phyloP scores from a whole-genome alignment of 2,113 vertebrate species.

The Microcebus ravelobensis region DNA sequence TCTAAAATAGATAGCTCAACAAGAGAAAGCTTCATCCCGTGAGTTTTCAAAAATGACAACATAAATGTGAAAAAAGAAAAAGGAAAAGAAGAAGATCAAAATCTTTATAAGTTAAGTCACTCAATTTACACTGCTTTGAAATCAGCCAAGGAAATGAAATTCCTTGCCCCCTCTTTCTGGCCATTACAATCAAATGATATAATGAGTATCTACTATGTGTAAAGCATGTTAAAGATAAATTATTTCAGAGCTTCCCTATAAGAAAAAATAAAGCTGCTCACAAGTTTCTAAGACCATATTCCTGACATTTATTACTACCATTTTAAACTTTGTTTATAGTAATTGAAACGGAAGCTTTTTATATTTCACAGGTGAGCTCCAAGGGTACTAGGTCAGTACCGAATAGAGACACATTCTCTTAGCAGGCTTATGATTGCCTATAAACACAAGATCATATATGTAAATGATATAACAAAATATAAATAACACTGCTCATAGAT shows the following conservation, averaged over 20 bases:
- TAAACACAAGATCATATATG: neutral
- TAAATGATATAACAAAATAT: neutral
- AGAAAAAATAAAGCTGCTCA: neutral
- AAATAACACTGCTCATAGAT: neutral
- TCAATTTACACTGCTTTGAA: neutral
- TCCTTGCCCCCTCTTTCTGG: neutral
- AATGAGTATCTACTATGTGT: neutral
- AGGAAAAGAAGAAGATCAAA: neutral
- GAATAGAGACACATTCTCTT: neutral
- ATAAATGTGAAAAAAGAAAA: neutral
- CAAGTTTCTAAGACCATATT: neutral
- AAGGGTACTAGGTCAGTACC: neutral
- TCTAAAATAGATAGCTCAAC: neutral
- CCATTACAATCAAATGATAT: neutral
- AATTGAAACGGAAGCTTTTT: neutral
- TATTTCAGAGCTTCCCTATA: neutral
- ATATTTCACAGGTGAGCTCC: neutral
- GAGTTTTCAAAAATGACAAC: neutral
- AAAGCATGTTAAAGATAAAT: neutral
- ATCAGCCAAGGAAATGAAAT: neutral
- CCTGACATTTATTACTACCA: neutral
- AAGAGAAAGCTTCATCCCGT: neutral
- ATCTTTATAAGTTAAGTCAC: neutral
- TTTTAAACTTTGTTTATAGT: constrained; percentile 31
- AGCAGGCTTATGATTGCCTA: neutral